phyloP scores from a whole-genome alignment of 2,797 vertebrate species.

The Platyrinchus mystaceus region DNA sequence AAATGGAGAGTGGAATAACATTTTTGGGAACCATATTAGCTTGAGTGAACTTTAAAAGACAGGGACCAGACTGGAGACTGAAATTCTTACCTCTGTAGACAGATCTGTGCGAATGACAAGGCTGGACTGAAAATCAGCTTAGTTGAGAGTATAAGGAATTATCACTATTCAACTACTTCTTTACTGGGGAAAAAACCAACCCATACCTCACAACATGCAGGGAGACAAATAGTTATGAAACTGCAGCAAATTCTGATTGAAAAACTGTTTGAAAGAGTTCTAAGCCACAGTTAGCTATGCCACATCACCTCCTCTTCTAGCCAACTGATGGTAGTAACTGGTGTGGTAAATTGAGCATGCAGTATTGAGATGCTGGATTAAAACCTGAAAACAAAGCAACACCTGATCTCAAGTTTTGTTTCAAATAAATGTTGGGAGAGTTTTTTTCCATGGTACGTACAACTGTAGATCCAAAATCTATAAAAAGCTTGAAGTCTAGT shows the following conservation, averaged over 20 bases:
- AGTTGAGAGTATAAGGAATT: not conserved
- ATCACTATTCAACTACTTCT: not conserved
- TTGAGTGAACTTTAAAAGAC: not conserved
- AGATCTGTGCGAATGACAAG: not conserved
- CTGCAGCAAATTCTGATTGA: not conserved
- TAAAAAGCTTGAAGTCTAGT: not conserved
- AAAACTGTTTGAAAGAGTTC: not conserved
- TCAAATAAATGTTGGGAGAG: not conserved
- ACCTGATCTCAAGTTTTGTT: not conserved
- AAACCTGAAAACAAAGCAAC: not conserved
- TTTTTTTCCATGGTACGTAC: not conserved
- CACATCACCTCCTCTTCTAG: not conserved
- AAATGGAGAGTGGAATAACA: not conserved
- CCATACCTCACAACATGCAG: not conserved
- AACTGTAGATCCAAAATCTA: not conserved
- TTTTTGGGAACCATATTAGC: not conserved
- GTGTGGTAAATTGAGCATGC: not conserved
- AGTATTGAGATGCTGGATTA: not conserved
- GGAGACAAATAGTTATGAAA: not conserved
- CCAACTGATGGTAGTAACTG: not conserved
- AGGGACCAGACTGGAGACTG: not conserved
- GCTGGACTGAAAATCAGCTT: not conserved
- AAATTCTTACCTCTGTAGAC: not conserved
- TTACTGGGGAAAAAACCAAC: accelerated
- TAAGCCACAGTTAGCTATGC: not conserved